Evolutionary conservation across 2,888 invertebrate genomes (phyloP).

Genomic region (Celastrina argiolus): DNA sequence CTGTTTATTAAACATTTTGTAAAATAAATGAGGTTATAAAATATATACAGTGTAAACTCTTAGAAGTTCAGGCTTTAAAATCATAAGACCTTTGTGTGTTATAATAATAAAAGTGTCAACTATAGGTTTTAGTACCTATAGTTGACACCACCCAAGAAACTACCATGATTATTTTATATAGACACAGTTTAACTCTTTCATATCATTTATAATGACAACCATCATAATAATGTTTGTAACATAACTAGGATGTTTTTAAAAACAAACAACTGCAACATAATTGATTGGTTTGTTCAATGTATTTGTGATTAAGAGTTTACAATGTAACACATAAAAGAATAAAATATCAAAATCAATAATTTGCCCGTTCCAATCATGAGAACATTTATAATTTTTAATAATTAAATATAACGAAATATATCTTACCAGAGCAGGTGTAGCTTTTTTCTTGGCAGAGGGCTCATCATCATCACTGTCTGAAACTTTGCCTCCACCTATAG

Average conservation of each 20-base stretch:
- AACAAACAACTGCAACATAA: too few species aligned
- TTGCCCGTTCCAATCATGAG: background rate
- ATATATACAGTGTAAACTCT: too few species aligned
- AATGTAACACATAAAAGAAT: background rate
- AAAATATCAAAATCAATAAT: background rate
- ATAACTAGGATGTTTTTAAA: too few species aligned
- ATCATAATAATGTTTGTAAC: too few species aligned
- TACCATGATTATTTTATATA: too few species aligned
- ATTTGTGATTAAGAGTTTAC: background rate
- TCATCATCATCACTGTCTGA: conserved; percentile 92
- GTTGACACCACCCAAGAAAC: background rate
- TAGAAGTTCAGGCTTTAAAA: too few species aligned
- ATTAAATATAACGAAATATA: conserved; percentile 28
- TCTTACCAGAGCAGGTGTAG: conserved; percentile 77
- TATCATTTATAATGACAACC: too few species aligned
- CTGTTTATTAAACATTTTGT: background rate
- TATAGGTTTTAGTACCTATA: too few species aligned
- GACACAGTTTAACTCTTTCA: too few species aligned
- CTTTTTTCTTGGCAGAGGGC: conserved; percentile 86
- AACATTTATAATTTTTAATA: background rate
- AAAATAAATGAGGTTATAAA: background rate
- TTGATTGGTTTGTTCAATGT: background rate
- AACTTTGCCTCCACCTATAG: conserved; percentile 80
- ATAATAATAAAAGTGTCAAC: too few species aligned
- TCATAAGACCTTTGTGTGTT: too few species aligned